Percentiles rank a stretch among this genome's conserved stretches.
Conservation (phyloP, 1,140 invertebrate species). For the Himalopsyche phryganea region DNA sequence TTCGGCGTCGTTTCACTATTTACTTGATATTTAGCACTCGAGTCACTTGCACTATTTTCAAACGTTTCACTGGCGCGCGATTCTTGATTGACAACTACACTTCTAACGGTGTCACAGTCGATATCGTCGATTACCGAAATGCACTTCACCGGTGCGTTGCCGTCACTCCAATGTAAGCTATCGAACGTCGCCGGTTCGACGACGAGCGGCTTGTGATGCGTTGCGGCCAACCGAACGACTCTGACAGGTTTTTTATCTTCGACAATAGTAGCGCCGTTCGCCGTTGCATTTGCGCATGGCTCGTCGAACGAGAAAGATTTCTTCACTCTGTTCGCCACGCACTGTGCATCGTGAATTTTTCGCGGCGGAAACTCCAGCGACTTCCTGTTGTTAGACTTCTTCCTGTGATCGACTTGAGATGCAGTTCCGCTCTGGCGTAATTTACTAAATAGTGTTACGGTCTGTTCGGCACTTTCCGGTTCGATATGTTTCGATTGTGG, state of each 20-base stretch:
- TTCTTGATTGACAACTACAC: too few species aligned
- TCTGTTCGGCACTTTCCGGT: neutral
- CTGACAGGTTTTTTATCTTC: slow-evolving; percentile 10
- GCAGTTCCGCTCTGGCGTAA: slow-evolving; percentile 2
- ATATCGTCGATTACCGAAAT: too few species aligned
- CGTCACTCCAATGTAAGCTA: neutral
- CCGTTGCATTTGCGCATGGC: slow-evolving; percentile 11
- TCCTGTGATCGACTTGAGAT: neutral
- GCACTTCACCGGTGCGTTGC: too few species aligned
- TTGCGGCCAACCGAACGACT: neutral
- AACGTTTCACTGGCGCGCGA: too few species aligned
- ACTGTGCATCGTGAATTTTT: slow-evolving; percentile 25
- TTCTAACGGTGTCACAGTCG: too few species aligned
- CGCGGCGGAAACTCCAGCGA: slow-evolving; percentile 29
- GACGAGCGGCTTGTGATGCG: neutral
- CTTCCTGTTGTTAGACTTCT: slow-evolving; percentile 22
- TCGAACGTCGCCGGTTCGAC: neutral
- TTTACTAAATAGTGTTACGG: neutral
- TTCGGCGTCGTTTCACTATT: too few species aligned
- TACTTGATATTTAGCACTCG: too few species aligned
- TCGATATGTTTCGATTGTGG: neutral
- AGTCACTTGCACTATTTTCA: too few species aligned
- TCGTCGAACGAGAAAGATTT: slow-evolving; percentile 32
- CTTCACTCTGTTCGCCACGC: slow-evolving; percentile 23
- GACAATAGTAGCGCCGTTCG: slow-evolving; percentile 21